These are phyloP conservation scores for Coenobita brevimanus DNA, from an alignment of 1,140 invertebrate genomes.

Conservation along the genomic window DNA sequence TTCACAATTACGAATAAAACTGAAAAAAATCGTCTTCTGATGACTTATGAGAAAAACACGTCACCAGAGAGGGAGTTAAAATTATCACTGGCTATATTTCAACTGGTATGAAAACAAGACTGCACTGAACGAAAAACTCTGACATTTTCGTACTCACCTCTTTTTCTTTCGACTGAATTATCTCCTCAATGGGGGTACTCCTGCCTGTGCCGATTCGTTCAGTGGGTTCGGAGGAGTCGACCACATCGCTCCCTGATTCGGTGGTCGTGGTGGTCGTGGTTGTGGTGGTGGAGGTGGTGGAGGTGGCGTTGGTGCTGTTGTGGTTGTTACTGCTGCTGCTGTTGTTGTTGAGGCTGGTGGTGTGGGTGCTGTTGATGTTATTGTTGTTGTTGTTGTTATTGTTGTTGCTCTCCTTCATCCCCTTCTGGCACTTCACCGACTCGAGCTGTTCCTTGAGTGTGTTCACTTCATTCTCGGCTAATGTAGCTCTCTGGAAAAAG, in stretches of 20 bases:
- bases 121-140: neutral
- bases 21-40: too few relatives aligned
- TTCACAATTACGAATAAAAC: too few relatives aligned
- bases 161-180: slow-evolving; percentile 55
- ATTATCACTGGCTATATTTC: too few relatives aligned
- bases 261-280: slow-evolving; percentile 33
- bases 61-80: too few relatives aligned
- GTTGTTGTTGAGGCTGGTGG: slow-evolving; percentile 30
- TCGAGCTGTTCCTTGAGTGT: slow-evolving; percentile 60
- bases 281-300: slow-evolving; percentile 4
- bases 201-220: slow-evolving; percentile 39
- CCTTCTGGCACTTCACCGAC: slow-evolving; percentile 54
- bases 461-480: slow-evolving; percentile 57
- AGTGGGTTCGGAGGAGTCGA: slow-evolving; percentile 40
- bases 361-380: slow-evolving; percentile 48
- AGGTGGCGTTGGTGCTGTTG: neutral
- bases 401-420: slow-evolving; percentile 50
- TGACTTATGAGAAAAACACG: too few relatives aligned
- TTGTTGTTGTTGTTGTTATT: slow-evolving; percentile 61
- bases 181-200: slow-evolving; percentile 43
- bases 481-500: slow-evolving; percentile 42
- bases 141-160: slow-evolving; percentile 45
- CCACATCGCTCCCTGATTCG: slow-evolving; percentile 30
- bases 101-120: too few relatives aligned
- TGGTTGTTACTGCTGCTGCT: slow-evolving; percentile 15